Base-by-base conservation (phyloP, 2,888 invertebrate species). In the Allophyes oxyacanthae region DNA sequence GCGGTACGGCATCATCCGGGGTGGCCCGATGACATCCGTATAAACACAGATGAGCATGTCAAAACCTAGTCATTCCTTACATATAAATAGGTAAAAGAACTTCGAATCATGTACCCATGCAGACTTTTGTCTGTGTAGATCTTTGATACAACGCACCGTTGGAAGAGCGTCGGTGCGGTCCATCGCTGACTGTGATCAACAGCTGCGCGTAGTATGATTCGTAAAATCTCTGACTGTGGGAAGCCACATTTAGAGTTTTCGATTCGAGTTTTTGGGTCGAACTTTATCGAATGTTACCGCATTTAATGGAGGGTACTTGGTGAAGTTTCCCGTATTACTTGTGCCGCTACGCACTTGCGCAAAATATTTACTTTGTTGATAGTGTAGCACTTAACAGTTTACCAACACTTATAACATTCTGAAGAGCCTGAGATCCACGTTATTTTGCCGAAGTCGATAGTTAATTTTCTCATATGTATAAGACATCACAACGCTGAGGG, bases 311-410 rank as follows among this genome's bases (percentile, higher is more conserved):
- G 50, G 56, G 50, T 43, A 58, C 57, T 57, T 44, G 28, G 25
- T 37, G 14, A 71, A 75, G 57, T 71, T 65, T 46, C 36, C 30
- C 38, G 46, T 34, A 44, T 14, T 25, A 53, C 61, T 62, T 30
- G 36, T 52, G 43, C 42, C 49, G 38, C 60, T 53, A 64, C 48
- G 58, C 58, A 64, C 59, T 63, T 53, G 49, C 15, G 36, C 43
- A 50, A 72, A 77, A 75, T 73, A 76, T 74, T 76, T 64, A 71
- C 60, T 77, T 65, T 58, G 65, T 64, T 57, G 62, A 61, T 60
- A 68, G 60, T 62, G 46, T 59, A 53, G 49, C 49, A 43, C 65
- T 66, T 61, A 49, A 53, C 50, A 55, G 49, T 54, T 58, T 58
- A 42, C 46, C 45, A 53, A 46, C 58, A 53, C 45, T 64, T 64